Base-by-base conservation (phyloP, 2,113 vertebrate genomes). In the Thalassoma bifasciatum region DNA sequence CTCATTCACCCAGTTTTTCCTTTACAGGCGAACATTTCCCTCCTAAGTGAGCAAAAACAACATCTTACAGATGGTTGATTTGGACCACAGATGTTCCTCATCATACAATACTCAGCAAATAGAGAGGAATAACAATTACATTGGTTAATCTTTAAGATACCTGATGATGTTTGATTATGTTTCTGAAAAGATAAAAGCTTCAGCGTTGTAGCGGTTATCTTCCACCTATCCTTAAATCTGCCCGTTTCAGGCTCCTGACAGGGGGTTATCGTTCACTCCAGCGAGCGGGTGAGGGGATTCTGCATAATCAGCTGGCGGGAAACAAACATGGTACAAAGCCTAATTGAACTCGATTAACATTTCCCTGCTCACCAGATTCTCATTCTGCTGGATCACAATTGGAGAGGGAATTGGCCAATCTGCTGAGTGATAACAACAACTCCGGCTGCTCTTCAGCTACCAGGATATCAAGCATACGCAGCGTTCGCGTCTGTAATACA, bases 311-410 rank as follows among this genome's bases (percentile, higher is more conserved):
- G 69, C 74, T 85, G 89, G 86, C 88, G 65, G 75, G 68, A 85
- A 83, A 84, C 78, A 88, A 85, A 91, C 86, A 84, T 65, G 73
- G 50, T 77, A 71, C 77, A 82, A 84, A 71, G 83, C 78, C 84
- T 89, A 88, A 93, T 90, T 92, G 85, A 90, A 90, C 79, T 82
- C 60, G 63, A 90, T 91, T 90, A 92, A 86, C 82, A 88, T 90
- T 84, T 82, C 85, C 81, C 86, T 59, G 66, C 78, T 75, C 66
- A 74, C 79, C 77, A 69, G 66, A 77, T 83, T 89, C 82, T 72
- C 72, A 73, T 84, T 82, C 72, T 38, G 77, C 69, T 52, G 72
- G 74, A 81, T 85, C 79, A 80, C 78, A 77, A 74, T 68, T 54
- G 84, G 79, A 60, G 71, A 19, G 83, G 81, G 89, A 83, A 72